Evolutionary conservation across 2,797 vertebrate species (phyloP), one percentile per base, ranked within the genome.

Genomic region (Crax fasciolata): DNA sequence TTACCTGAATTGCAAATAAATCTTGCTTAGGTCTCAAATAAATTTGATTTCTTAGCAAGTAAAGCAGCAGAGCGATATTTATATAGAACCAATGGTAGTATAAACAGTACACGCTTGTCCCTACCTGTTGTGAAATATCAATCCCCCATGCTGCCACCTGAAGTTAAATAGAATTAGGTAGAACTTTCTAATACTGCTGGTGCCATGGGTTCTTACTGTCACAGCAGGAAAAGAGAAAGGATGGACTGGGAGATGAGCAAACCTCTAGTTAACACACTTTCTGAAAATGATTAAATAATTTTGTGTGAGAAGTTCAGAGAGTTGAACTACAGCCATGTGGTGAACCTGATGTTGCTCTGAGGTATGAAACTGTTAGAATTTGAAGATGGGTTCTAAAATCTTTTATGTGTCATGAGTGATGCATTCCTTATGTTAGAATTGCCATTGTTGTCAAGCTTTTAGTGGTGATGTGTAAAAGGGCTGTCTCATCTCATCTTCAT

Each of bases 381-480:
- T 76, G 71, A 77, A 41, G 62, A 48, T 78, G 76, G 30, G 43
- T 84, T 94, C 30, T 81, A 79, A 81, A 92, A 66, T 86, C 79
- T 85, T 94, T 84, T 95, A 24, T 94, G 90, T 96, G 83, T 97
- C 92, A 89, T 17, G 21, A 52, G 9, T 88, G 89, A 86, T 90
- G 58, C 87, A 76, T 66, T 90, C 62, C 28, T 84, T 85, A 8
- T 59, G 62, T 73, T 87, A 80, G 66, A 96, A 81, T 75, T 44
- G 66, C 76, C 41, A 39, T 30, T 88, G 89, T 85, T 90, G 48
- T 84, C 93, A 86, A 78, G 85, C 74, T n/a, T 90, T 41, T 39
- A 59, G 21, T 88, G 79, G 48, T 92, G 90, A 79, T 0, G 2
- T 65, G 44, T 92, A 28, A 48, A 72, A 84, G 44, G n/a, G 18